Conservation (phyloP, 2,888 invertebrate species). For the Protonemura montana region DNA sequence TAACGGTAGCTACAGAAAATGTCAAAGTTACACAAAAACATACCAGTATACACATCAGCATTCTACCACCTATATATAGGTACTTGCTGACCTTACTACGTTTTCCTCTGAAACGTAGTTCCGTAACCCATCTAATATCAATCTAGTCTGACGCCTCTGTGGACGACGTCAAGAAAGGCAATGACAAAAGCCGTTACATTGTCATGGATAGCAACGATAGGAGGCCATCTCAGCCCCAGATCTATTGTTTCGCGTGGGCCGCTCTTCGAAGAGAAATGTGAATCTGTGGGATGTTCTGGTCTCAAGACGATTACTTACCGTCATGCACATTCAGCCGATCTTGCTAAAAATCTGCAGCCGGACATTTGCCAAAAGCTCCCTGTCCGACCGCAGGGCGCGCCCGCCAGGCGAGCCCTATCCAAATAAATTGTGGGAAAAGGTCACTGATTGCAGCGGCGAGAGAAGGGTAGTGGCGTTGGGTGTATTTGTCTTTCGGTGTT, state of each 20-base stretch:
- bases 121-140: neutral
- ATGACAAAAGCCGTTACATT: neutral
- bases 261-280: neutral
- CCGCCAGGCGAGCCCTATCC: neutral
- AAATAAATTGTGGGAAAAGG: conserved; percentile 9
- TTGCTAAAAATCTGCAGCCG: neutral
- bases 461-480: neutral
- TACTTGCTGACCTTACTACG: no score
- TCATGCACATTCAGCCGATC: conserved; percentile 7
- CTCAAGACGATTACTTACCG: neutral
- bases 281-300: neutral
- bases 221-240: neutral
- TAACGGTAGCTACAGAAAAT: no score
- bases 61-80: no score
- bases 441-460: neutral
- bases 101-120: neutral
- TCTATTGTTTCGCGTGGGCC: neutral
- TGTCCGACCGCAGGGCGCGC: neutral
- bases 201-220: neutral
- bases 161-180: neutral
- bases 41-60: no score
- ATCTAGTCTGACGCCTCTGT: neutral
- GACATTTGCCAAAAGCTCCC: conserved; percentile 9
- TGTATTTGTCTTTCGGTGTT: neutral
- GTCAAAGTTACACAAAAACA: no score